phyloP scores from a whole-genome alignment of 2,113 vertebrate genomes.

The Azemiops feae region DNA sequence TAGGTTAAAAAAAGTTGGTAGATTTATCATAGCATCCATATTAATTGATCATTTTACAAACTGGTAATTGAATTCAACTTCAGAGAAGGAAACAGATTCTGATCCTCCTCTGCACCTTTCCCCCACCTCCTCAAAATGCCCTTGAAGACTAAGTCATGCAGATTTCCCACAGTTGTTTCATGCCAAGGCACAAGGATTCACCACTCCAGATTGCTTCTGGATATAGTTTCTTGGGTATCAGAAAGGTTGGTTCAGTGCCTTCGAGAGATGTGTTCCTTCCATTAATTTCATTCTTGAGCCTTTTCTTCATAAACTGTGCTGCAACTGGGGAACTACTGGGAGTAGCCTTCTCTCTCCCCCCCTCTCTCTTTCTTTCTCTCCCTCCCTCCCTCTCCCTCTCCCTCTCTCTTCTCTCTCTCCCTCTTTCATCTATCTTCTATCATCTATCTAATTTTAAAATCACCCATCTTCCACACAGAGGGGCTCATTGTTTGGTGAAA shows the following conservation, averaged over 20 bases:
- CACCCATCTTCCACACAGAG: neutral
- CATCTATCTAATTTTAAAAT: neutral
- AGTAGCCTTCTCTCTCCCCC: neutral
- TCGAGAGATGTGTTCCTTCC: neutral
- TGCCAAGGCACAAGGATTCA: neutral
- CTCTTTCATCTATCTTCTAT: no score
- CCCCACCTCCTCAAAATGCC: neutral
- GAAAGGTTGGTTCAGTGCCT: neutral
- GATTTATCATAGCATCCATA: neutral
- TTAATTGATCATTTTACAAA: neutral
- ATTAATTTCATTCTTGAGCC: neutral
- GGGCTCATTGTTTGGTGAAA: neutral
- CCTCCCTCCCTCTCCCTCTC: fast-evolving
- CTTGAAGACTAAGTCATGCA: neutral
- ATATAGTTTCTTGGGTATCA: neutral
- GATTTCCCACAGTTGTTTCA: neutral
- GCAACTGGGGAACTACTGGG: neutral
- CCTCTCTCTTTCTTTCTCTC: no score
- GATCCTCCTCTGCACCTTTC: neutral
- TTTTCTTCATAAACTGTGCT: neutral
- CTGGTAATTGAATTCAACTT: neutral
- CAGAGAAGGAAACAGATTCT: neutral
- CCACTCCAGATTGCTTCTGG: neutral
- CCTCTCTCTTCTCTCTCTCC: no score
- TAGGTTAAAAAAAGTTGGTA: neutral